A percentile compares a stretch with the other conserved stretches of the same genome.
These are phyloP conservation scores for Desmophyllum pertusum DNA, from an alignment of 92 coral and sea anemone genomes.

Conservation along the genomic window DNA sequence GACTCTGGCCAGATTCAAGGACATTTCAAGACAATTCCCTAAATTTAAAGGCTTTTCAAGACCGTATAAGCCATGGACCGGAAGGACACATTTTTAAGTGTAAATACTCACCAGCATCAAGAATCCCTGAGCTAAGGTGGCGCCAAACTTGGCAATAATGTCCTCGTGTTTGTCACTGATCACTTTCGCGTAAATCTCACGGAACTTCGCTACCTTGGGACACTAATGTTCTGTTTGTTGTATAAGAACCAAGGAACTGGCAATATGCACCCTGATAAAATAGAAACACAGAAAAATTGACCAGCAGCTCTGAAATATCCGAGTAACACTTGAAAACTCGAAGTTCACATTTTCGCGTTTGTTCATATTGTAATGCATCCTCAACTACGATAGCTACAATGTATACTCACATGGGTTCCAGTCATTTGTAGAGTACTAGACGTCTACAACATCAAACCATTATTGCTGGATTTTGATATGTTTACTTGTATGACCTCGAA, in stretches of 20 bases:
- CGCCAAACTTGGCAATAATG: conserved; percentile 97
- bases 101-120: conserved; percentile 87
- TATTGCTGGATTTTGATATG: not conserved
- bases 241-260: conserved; percentile 90
- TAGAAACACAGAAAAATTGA: not conserved
- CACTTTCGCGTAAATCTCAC: conserved; percentile 91
- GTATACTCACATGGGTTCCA: no score
- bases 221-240: conserved; percentile 97
- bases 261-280: conserved; percentile 86
- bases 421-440: no score
- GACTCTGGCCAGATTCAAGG: no score
- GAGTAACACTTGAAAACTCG: no score
- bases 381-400: no score
- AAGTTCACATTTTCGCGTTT: not conserved
- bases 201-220: conserved; percentile 93
- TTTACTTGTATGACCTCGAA: not conserved
- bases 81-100: not conserved
- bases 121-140: conserved; percentile 92
- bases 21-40: no score
- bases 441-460: not conserved
- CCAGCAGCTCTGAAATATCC: no score
- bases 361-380: no score
- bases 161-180: conserved; percentile 96
- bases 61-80: no score
- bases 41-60: no score